Conservation (phyloP, 2,797 vertebrate species). For the Gallinago solitaria region DNA sequence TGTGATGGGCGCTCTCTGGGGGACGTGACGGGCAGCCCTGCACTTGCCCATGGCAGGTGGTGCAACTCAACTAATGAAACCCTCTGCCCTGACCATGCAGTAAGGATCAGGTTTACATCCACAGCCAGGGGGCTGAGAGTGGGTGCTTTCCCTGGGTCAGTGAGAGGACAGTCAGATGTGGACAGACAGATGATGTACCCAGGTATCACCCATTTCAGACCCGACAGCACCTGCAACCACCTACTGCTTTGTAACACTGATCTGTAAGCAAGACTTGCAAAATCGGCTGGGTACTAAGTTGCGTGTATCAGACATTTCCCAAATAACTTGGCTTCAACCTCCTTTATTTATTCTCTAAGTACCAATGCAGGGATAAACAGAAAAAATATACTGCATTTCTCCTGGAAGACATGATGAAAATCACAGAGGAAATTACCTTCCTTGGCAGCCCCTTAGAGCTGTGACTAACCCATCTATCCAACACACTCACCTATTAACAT, state of each 20-base stretch:
- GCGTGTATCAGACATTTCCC: neutral
- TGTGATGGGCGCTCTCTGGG: neutral
- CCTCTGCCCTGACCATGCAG: neutral
- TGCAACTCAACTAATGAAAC: neutral
- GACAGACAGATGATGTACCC: neutral
- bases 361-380: neutral
- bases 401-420: neutral
- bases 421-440: neutral
- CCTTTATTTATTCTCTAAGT: neutral
- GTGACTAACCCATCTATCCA: neutral
- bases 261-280: neutral
- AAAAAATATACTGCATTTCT: neutral
- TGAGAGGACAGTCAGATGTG: neutral
- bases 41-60: neutral
- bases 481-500: neutral
- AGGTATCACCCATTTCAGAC: neutral
- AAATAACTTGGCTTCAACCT: neutral
- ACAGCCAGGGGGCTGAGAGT: neutral
- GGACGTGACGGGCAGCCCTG: fast-evolving
- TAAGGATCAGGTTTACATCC: neutral
- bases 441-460: neutral
- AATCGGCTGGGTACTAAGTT: neutral
- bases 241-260: neutral
- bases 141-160: neutral
- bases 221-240: neutral